Base-by-base conservation (phyloP, 2,113 vertebrate genomes). In the Stigmatopora argus region DNA sequence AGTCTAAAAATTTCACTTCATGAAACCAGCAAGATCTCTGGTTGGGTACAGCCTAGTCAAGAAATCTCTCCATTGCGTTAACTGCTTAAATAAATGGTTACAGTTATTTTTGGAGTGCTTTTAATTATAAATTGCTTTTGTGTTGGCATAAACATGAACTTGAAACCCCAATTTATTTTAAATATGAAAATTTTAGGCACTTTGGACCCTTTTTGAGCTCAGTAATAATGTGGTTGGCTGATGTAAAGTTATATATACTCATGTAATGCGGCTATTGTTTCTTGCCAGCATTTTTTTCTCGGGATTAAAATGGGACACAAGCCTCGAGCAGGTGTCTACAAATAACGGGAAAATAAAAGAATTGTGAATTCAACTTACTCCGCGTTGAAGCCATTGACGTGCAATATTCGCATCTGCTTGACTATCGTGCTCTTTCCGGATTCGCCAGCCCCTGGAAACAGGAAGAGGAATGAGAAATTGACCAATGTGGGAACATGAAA, bases 381-480 rank as follows among this genome's bases (percentile, higher is more conserved):
- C 90, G 96, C 93, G 83, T 98, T 98, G 93, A 99, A 99, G 90
- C 97, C 96, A 86, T 99, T 96, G 70, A 99, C 96, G 77, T 99
- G 97, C 83, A 99, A 86, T 90, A 99, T 98, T 89, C 95, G 90
- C 97, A 99, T 99, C 83, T 99, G 97, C 86, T 99, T 99, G 84
- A 98, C 97, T 91, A 99, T 99, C 85, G 97, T 99, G 90, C 97
- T 99, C 84, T 99, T 99, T 87, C 97, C 97, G 21, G 96, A 99
- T 90, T 99, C 97, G 82, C 97, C 96, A 83, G 97, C 97, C 77
- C 96, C 97, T 99, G 85, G 75, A 91, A 90, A 79, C 26, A 78
- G 35, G 80, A 34, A 82, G 17, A 71, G 17, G 1, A 77, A 12
- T 13, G 3, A 67, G 15, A 53, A 48, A 53, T 48, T 67, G 1